Base-by-base conservation (phyloP, 2,888 invertebrate genomes). In the Campopleginae sp. region DNA sequence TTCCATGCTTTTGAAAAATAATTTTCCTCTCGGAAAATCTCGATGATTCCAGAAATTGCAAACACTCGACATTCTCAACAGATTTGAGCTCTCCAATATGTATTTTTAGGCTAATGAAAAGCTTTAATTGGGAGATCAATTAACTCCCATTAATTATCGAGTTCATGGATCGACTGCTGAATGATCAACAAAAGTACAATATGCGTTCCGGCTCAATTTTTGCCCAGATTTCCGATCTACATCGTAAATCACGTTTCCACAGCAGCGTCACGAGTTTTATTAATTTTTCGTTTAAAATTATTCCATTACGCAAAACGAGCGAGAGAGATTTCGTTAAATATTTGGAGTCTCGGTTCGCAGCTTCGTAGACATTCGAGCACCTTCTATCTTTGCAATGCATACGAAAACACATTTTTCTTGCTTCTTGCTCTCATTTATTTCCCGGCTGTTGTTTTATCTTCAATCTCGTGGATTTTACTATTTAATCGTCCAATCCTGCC, bases 341-440 rank as follows among this genome's bases (percentile, higher is more conserved):
- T 27, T 58, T 61, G 19, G 2, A 23, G 58, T 19, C 27, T 63
- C 70, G 23, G 23, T 54, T 54, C 54, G 3, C 23, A 12, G 14
- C 27, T 4, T 58, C 12, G 27, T 58, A 75, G 61, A 74, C 74
- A 83, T 74, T 68, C 74, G 74, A 74, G 78, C 77, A 42, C 72
- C 23, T n/a, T 17, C 31, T 19, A 27, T 46, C 44, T 48, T 27
- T 74, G 12, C 61, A 68, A 46, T 66, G 74, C 82, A 83, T 74
- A 61, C 48, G 78, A 74, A 65, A 78, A 44, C 23, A 72, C n/a
- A 82, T 77, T 71, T 19, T 23, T 33, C 38, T 33, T 58, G 7
- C 12, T 23, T n/a, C 7, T 38, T 17, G 23, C 54, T 71, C 38
- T 38, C 14, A 54, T 42, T 42, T 44, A 0, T 72, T 33, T 72